Evolutionary conservation across 2,113 vertebrate genomes (phyloP).

Genomic region (Scartelaos histophorus): DNA sequence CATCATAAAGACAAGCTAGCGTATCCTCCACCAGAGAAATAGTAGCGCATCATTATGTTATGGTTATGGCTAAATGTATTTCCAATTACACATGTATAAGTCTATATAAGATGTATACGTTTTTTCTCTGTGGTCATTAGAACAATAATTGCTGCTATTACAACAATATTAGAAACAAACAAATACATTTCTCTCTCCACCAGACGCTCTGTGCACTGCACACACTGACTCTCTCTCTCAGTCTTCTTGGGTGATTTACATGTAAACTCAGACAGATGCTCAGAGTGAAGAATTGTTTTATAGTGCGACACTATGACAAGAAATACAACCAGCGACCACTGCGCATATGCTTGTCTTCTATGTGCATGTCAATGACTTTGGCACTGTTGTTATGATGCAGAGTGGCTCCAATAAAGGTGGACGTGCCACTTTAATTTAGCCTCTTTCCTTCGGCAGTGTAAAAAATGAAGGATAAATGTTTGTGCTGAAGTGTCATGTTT

Average conservation of each 20-base stretch:
- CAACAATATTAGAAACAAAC: neutral
- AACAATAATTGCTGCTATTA: neutral
- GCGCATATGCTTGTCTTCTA: slow-evolving; percentile 33
- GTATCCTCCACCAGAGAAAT: too few species aligned
- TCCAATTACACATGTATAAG: too few species aligned
- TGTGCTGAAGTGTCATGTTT: neutral
- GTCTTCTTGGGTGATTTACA: slow-evolving; percentile 52
- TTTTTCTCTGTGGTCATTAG: neutral
- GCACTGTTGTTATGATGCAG: slow-evolving; percentile 45
- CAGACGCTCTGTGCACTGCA: slow-evolving; percentile 27
- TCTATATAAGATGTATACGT: too few species aligned
- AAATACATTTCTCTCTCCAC: neutral
- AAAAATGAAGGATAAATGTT: slow-evolving; percentile 35
- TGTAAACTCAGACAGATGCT: slow-evolving; percentile 46
- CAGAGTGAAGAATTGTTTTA: slow-evolving; percentile 36
- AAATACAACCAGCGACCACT: slow-evolving; percentile 34
- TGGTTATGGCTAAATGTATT: too few species aligned
- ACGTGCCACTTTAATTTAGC: slow-evolving; percentile 47
- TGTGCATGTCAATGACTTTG: slow-evolving; percentile 17
- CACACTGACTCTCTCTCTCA: slow-evolving; percentile 32
- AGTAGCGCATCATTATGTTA: too few species aligned
- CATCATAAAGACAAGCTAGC: too few species aligned
- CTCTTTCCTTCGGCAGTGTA: slow-evolving; percentile 38
- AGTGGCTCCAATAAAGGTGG: slow-evolving; percentile 34
- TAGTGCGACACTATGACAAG: slow-evolving; percentile 43